A percentile compares a stretch with the other conserved stretches of the same genome.
Conservation (phyloP, 1,140 invertebrate genomes). For the Neotoxoptera formosana region DNA sequence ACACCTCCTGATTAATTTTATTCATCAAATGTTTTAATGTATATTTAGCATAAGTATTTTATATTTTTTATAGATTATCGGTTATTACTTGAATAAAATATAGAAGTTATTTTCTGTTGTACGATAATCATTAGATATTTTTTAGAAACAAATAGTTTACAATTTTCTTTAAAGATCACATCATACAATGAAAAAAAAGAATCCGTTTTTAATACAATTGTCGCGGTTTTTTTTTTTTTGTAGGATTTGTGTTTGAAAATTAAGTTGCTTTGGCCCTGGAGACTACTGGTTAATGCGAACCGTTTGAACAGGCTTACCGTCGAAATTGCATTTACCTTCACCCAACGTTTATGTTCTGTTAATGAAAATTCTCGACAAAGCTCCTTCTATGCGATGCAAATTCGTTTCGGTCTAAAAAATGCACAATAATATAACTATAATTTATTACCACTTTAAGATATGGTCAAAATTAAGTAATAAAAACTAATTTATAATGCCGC, state of each 20-base stretch:
- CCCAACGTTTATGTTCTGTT: background rate
- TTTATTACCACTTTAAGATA: background rate
- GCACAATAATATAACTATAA: background rate
- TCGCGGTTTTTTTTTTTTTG: background rate
- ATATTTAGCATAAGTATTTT: too few species aligned
- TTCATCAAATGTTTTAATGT: background rate
- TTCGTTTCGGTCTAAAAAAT: background rate
- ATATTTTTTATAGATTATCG: background rate
- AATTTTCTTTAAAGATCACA: background rate
- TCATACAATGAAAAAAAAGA: background rate
- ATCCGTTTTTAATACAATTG: background rate
- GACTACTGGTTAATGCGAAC: background rate
- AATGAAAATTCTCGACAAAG: constrained; percentile 27
- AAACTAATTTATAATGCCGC: background rate
- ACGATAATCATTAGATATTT: background rate
- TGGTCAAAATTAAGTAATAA: background rate
- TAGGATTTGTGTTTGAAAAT: constrained; percentile 6
- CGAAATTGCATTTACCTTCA: background rate
- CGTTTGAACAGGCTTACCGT: constrained; percentile 7
- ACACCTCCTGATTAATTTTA: background rate
- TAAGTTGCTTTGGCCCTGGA: background rate
- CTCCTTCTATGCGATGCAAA: background rate
- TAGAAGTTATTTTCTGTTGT: background rate
- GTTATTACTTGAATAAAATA: background rate
- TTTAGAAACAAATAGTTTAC: background rate